Evolutionary conservation across 2,797 vertebrate genomes (phyloP), one percentile per base, ranked within the genome.

Genomic region (Pseudopleuronectes americanus): DNA sequence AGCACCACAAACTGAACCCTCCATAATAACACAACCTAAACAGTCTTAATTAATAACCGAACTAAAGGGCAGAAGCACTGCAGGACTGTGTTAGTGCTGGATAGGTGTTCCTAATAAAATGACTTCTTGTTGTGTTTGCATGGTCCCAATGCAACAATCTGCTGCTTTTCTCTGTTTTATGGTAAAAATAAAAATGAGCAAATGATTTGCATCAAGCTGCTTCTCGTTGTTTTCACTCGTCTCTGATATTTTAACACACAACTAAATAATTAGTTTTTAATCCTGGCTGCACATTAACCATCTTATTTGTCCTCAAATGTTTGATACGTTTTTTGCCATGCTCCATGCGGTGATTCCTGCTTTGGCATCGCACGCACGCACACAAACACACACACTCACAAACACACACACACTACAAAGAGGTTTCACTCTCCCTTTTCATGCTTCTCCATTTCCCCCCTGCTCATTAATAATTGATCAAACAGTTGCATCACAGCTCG

Each of bases 381-480:
- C 23, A 36, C 57, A 51, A 45, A 45, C 57, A 47, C n/a, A 48
- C 60, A 54, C 45, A 22, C 57, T 47, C 52, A 38, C 60, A 41
- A 8, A 19, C 65, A 64, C 53, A 41, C 36, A 49, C 53, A 41
- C 36, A 49, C 24, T 47, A 5, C 43, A 45, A 45, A 17, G 43
- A 45, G 21, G 8, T 14, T 57, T 33, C 73, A 28, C 64, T 68
- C 51, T 48, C 57, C 54, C 45, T 61, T 69, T 61, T 57, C 78
- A 81, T 64, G 75, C 56, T 9, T 70, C 77, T 75, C 70, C 26
- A n/a, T 62, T 66, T 64, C 33, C 55, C 67, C 68, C 0, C 5
- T 8, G 33, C 62, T 76, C 64, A 80, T 86, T 22, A 86, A 90
- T 84, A 71, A 83, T 87, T 63, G n/a, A 87, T 51, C 0, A 1